Base-by-base conservation (phyloP, 1,140 invertebrate genomes). In the Bombus sylvicola region DNA sequence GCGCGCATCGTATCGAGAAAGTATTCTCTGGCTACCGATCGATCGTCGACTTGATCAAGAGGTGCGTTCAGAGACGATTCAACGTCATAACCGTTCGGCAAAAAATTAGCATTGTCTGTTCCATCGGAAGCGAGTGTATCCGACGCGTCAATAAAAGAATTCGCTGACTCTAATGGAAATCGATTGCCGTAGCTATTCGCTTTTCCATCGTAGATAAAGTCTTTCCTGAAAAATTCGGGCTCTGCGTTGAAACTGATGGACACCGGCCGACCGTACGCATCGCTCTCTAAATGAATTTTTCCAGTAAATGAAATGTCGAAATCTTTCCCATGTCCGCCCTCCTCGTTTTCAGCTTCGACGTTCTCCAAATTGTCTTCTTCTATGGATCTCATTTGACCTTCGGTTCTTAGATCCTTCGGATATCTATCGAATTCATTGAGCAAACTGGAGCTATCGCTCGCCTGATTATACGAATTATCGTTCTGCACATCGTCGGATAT, bases 251-350 rank as follows among this genome's bases (percentile, higher is more conserved):
- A 88, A 57, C 86, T 91, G 43, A 92, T 90, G 22, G 91, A 89
- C 72, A 92, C 71, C 2, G 91, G 87, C 0, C 71, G 86, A 37
- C 82, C 88, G 53, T 88, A 85, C 72, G 76, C 72, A 28, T 76
- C 89, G 47, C 83, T 88, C 37, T 87, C 81, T 25, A 92, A 72
- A 83, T 92, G 91, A 74, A 92, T 89, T 41, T 87, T 92, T 12
- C 92, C 92, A 2, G 69, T 91, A 25, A 92, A 64, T 1, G 91
- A 92, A 74, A 92, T 92, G 10, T 88, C 90, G 37, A 91, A 90
- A 62, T 81, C 89, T 9, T 41, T 86, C 13, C 59, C 78, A 5
- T 15, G 28, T 3, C 5, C n/a, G 1, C 28, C 41, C 15, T 31
- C 28, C 6, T 12, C n/a, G 6, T 15, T 22, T 5, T 31, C 13